Percentiles rank a stretch among this genome's conserved stretches.
Conservation (phyloP, 2,113 vertebrate species). For the Murina feae region DNA sequence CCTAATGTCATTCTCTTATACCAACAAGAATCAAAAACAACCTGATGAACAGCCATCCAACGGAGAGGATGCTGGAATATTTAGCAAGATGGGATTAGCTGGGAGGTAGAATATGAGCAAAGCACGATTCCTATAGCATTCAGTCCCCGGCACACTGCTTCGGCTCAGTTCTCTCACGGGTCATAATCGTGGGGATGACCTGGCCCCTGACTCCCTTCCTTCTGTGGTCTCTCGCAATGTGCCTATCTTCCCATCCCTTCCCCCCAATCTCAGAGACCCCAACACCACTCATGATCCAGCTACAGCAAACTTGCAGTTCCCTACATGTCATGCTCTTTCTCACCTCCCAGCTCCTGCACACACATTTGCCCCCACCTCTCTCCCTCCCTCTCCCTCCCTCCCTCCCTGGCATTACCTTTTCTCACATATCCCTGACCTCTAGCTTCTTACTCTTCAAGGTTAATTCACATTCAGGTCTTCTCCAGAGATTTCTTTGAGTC, state of each 20-base stretch:
- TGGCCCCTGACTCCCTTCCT: background rate
- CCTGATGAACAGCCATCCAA: background rate
- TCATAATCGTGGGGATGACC: accelerated
- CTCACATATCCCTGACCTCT: background rate
- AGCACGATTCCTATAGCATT: background rate
- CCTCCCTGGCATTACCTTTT: background rate
- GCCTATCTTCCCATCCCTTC: background rate
- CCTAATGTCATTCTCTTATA: background rate
- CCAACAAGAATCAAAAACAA: background rate
- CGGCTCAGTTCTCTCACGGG: background rate
- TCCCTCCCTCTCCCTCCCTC: no score
- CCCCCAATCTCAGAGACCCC: background rate
- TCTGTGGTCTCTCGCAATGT: background rate
- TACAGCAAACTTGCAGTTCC: background rate
- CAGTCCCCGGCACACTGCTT: background rate
- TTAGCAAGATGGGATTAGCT: background rate
- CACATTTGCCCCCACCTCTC: no score
- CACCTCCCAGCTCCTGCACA: background rate
- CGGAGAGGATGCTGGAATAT: background rate
- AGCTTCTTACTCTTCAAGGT: background rate
- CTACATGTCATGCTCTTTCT: background rate
- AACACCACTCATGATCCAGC: background rate
- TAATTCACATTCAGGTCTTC: background rate
- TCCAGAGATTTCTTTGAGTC: background rate
- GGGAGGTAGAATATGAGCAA: background rate